Evolutionary conservation across 2,113 vertebrate species (phyloP).

Genomic region (Symphodus melops): DNA sequence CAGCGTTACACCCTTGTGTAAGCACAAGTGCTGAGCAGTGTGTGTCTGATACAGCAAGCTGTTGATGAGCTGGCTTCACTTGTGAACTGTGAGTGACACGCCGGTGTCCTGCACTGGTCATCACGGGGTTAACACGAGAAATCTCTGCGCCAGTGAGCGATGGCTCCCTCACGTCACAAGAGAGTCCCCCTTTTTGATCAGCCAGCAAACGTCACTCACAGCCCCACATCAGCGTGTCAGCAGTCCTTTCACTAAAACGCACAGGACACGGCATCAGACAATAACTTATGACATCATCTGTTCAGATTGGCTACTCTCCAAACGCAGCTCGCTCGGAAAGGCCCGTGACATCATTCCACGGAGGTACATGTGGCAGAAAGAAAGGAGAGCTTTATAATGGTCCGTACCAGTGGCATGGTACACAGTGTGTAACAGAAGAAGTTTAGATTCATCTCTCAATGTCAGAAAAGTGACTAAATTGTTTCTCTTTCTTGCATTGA

Average conservation of each 20-base stretch:
- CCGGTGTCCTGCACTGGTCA: neutral
- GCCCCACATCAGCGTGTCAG: conserved; percentile 27
- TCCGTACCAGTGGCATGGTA: neutral
- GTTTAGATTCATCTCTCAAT: conserved; percentile 11
- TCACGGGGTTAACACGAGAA: neutral
- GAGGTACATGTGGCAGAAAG: conserved; percentile 9
- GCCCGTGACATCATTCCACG: conserved; percentile 55
- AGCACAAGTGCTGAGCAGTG: neutral
- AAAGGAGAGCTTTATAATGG: conserved; percentile 36
- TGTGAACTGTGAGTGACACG: neutral
- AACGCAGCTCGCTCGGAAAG: conserved; percentile 22
- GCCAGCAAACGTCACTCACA: conserved; percentile 10
- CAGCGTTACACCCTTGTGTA: no score
- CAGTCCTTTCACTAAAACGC: conserved; percentile 23
- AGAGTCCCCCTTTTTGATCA: conserved; percentile 26
- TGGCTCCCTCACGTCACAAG: conserved; percentile 34
- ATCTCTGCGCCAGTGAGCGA: conserved; percentile 34
- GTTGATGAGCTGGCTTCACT: neutral
- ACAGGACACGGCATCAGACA: conserved; percentile 22
- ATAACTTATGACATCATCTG: conserved; percentile 56
- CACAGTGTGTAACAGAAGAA: conserved; percentile 29
- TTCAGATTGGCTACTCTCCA: conserved; percentile 39
- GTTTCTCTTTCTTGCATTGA: neutral
- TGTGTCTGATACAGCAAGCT: neutral
- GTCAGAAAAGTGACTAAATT: neutral